phyloP scores from a whole-genome alignment of 2,113 vertebrate genomes.

The Mola mola region DNA sequence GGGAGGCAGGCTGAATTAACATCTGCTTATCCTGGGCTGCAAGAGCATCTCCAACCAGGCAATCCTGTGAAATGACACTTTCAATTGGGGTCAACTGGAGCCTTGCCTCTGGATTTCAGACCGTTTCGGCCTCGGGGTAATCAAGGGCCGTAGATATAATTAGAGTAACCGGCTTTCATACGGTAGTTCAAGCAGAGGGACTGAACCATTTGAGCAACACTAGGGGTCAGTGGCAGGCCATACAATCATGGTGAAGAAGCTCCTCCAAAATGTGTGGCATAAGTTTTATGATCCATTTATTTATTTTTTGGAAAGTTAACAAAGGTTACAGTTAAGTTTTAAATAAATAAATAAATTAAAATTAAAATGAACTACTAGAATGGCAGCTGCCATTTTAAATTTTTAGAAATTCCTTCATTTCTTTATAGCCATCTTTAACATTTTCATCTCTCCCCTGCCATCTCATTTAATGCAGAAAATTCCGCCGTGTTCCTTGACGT shows the following conservation, averaged over 20 bases:
- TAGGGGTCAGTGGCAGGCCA: conserved; percentile 83
- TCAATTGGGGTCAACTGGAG: conserved; percentile 84
- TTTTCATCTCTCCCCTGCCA: conserved; percentile 14
- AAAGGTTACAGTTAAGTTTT: conserved; percentile 1
- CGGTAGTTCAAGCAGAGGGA: conserved; percentile 51
- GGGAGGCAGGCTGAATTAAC: conserved; percentile 60
- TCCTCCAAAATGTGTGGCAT: conserved; percentile 21
- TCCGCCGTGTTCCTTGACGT: conserved; percentile 54
- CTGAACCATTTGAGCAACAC: conserved; percentile 67
- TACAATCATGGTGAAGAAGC: conserved; percentile 51
- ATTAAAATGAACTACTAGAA: no score
- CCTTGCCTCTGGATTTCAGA: conserved; percentile 77
- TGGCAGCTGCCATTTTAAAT: no score
- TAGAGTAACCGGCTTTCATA: conserved; percentile 63
- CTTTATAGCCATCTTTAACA: no score
- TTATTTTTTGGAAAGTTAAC: neutral
- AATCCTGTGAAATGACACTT: conserved; percentile 80
- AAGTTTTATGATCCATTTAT: conserved; percentile 19
- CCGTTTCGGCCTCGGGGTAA: conserved; percentile 74
- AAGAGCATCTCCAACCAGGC: conserved; percentile 68
- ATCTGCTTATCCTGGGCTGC: conserved; percentile 52
- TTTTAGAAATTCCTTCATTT: no score
- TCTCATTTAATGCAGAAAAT: conserved; percentile 52
- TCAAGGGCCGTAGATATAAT: conserved; percentile 75
- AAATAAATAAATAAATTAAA: no score